A percentile compares a stretch with the other conserved stretches of the same genome.
Evolutionary conservation across 2,888 invertebrate genomes (phyloP).

Genomic region (Lasioglossum calceatum): DNA sequence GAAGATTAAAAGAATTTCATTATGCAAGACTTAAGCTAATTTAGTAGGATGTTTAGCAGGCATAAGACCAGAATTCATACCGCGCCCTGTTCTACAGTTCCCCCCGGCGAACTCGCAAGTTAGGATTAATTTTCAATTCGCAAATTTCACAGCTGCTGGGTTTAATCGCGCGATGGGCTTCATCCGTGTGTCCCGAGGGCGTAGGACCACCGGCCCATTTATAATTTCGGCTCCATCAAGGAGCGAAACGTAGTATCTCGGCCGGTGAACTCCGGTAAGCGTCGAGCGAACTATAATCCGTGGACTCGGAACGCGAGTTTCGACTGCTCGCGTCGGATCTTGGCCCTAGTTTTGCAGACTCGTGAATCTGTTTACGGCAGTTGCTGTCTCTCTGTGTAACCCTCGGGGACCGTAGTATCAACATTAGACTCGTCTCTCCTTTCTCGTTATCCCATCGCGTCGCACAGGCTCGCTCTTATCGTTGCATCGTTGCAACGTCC

Average conservation of each 20-base stretch:
- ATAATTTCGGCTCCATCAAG: constrained; percentile 23
- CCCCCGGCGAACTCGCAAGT: background rate
- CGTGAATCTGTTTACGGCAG: constrained; percentile 1
- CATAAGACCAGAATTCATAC: background rate
- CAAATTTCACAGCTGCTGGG: background rate
- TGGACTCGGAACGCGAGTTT: constrained; percentile 1
- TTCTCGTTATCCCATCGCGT: background rate
- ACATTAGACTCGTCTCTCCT: background rate
- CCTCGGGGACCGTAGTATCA: background rate
- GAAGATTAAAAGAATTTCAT: background rate
- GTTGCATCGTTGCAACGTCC: background rate
- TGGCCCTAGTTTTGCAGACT: background rate
- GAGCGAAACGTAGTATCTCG: background rate
- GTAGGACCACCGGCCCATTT: constrained; percentile 17
- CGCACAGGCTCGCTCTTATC: background rate
- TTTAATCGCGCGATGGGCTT: background rate
- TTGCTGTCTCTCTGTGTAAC: background rate
- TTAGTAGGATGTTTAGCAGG: background rate
- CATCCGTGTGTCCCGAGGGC: background rate
- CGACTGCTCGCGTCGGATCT: background rate
- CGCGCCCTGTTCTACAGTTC: background rate
- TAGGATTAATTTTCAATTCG: background rate
- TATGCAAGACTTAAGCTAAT: background rate
- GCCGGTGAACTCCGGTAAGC: background rate
- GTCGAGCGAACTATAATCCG: background rate